Conservation (phyloP, 1,140 invertebrate genomes). For the Habropoda laboriosa region DNA sequence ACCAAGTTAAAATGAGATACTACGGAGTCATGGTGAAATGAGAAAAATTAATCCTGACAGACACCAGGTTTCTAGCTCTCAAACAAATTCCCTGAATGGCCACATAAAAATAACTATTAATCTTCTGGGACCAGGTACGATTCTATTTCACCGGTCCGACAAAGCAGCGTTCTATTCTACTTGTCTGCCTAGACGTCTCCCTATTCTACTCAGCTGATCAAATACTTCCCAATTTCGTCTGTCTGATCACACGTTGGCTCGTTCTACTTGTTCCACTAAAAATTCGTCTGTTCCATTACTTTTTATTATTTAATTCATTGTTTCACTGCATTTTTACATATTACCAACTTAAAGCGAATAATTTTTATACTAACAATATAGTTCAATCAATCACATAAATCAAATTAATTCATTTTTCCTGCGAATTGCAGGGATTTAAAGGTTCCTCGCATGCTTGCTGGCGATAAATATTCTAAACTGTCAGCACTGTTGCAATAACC, state of each 20-base stretch:
- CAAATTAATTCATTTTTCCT: not conserved
- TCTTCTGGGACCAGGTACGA: not conserved
- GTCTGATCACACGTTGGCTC: not conserved
- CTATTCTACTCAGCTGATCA: not conserved
- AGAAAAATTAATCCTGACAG: not conserved
- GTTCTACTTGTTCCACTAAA: not conserved
- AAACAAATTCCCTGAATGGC: not conserved
- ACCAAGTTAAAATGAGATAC: no score
- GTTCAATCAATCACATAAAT: not conserved
- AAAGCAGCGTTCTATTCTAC: not conserved
- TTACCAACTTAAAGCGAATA: no score
- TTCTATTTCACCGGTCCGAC: not conserved
- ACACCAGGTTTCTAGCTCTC: not conserved
- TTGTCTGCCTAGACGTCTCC: not conserved
- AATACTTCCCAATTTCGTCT: not conserved
- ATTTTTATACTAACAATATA: no score
- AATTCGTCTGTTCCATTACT: not conserved
- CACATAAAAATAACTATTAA: constrained; percentile 13
- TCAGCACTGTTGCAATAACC: not conserved
- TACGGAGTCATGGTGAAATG: no score
- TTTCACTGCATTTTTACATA: no score
- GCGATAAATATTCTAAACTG: not conserved
- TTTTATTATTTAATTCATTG: not conserved
- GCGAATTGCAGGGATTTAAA: not conserved
- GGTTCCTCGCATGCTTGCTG: no score